Evolutionary conservation across 2,888 invertebrate genomes (phyloP).

Genomic region (Xanthia togata): DNA sequence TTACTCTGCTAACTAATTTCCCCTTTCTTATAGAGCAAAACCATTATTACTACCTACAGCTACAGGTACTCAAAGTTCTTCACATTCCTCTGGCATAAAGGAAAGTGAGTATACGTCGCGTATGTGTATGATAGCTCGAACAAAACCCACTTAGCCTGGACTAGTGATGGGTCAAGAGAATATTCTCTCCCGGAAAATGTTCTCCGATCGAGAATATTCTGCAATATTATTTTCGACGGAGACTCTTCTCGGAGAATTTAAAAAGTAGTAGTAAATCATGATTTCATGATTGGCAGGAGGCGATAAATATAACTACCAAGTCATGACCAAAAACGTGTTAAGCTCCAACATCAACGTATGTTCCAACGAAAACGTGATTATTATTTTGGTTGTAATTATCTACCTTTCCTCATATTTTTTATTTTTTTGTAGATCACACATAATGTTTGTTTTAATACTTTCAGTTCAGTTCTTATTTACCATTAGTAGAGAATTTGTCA

Average conservation of each 20-base stretch:
- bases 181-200: background rate
- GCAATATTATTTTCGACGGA: background rate
- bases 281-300: too few species aligned
- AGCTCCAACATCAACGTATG: background rate
- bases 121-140: conserved; percentile 37
- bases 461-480: background rate
- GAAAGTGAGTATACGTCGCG: conserved; percentile 19
- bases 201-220: background rate
- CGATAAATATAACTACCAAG: too few species aligned
- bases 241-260: background rate
- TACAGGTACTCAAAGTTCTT: conserved; percentile 38
- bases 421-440: background rate
- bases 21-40: background rate
- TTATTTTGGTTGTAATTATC: background rate
- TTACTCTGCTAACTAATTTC: background rate
- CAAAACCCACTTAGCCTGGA: conserved; percentile 52
- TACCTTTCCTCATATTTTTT: background rate
- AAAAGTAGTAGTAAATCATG: background rate
- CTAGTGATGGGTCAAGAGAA: background rate
- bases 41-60: conserved; percentile 14
- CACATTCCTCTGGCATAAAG: conserved; percentile 42
- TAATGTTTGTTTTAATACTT: background rate
- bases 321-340: background rate
- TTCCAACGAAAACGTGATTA: background rate
- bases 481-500: background rate